Evolutionary conservation across 2,797 vertebrate species (phyloP).

Genomic region (Cheracebus regulus): DNA sequence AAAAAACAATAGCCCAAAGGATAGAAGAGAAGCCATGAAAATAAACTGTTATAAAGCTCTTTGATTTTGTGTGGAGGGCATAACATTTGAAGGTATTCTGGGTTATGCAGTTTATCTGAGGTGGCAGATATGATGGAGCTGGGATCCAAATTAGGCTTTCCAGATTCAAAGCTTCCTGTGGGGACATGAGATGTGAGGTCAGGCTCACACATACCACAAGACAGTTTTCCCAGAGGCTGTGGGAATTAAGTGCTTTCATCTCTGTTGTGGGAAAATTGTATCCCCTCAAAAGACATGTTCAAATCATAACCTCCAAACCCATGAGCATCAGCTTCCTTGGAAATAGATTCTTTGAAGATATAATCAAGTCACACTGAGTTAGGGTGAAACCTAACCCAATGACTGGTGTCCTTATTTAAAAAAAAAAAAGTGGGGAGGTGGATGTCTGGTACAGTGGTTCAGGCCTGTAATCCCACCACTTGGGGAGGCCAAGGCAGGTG

Average conservation of each 20-base stretch:
- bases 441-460: rapidly evolving
- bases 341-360: neutral
- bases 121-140: neutral
- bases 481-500: neutral
- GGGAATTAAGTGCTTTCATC: neutral
- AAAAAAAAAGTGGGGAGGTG: neutral
- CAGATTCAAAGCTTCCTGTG: neutral
- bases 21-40: neutral
- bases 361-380: neutral
- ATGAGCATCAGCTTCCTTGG: neutral
- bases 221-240: neutral
- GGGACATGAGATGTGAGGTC: neutral
- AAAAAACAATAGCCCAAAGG: neutral
- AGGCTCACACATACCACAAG: neutral
- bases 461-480: neutral
- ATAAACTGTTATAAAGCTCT: neutral
- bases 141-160: neutral
- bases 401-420: neutral
- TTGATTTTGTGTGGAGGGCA: neutral
- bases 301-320: neutral
- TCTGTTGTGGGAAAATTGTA: neutral
- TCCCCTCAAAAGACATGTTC: neutral
- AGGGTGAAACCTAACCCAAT: neutral
- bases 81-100: neutral
- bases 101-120: neutral